Percentiles rank a stretch among this genome's conserved stretches.
Conservation (phyloP, 2,888 invertebrate species). For the Acleris cristana region DNA sequence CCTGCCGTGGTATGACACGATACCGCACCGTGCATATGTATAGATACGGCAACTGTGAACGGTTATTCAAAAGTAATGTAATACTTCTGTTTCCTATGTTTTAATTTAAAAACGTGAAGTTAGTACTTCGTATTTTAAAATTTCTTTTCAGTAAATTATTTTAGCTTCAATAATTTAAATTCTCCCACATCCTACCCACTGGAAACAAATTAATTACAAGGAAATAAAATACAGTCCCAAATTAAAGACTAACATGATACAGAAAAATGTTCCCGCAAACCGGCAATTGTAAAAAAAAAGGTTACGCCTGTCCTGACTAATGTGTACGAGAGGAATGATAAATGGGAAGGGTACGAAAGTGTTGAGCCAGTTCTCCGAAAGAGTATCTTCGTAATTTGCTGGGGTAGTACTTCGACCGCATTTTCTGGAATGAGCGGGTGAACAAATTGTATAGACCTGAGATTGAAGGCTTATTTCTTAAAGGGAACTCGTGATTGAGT, state of each 20-base stretch:
- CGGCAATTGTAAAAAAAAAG: constrained; percentile 32
- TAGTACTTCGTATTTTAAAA: too few species aligned
- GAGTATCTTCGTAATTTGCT: constrained; percentile 33
- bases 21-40: too few species aligned
- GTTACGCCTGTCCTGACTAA: constrained; percentile 29
- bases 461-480: constrained; percentile 23
- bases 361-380: constrained; percentile 29
- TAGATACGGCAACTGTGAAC: too few species aligned
- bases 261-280: constrained; percentile 20
- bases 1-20: too few species aligned
- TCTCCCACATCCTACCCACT: too few species aligned
- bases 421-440: constrained; percentile 26
- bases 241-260: constrained; percentile 24
- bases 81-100: too few species aligned
- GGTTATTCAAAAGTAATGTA: too few species aligned
- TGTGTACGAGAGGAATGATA: constrained; percentile 34
- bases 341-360: constrained; percentile 35
- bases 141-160: too few species aligned
- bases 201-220: too few species aligned
- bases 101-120: too few species aligned
- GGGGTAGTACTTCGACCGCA: constrained; percentile 24
- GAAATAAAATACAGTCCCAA: constrained; percentile 2
- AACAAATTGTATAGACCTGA: constrained; percentile 32
- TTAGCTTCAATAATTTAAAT: too few species aligned
- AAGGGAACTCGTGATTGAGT: constrained; percentile 30